Evolutionary conservation across 1,140 invertebrate species (phyloP).

Genomic region (Leptinotarsa lineolata): DNA sequence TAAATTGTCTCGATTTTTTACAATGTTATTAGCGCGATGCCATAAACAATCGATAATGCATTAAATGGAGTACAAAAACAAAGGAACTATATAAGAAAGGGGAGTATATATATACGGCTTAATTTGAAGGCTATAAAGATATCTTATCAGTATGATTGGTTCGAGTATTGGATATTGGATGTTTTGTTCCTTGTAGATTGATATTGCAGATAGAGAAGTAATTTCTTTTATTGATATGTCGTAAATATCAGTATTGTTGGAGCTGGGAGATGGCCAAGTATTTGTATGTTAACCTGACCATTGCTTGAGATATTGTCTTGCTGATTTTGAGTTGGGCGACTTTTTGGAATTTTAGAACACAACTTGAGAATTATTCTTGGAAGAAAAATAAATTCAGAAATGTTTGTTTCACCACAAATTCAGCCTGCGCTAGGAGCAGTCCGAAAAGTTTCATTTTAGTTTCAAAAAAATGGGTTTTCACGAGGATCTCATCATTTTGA

Average conservation of each 20-base stretch:
- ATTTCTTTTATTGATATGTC: constrained; percentile 9
- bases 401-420: too few species aligned
- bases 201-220: neutral
- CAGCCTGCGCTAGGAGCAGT: too few species aligned
- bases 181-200: neutral
- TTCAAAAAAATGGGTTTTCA: too few species aligned
- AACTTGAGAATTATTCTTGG: too few species aligned
- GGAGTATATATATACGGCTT: constrained; percentile 8
- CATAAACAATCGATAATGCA: constrained; percentile 6
- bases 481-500: too few species aligned
- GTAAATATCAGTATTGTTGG: neutral
- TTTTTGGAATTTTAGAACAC: too few species aligned
- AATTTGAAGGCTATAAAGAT: constrained; percentile 6
- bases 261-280: neutral
- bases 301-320: too few species aligned
- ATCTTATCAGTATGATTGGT: constrained; percentile 6
- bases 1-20: neutral
- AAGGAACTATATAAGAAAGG: neutral
- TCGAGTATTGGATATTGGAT: constrained; percentile 1
- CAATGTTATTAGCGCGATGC: constrained; percentile 7
- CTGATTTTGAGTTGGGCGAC: too few species aligned
- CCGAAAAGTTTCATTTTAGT: too few species aligned
- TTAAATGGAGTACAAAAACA: constrained; percentile 1
- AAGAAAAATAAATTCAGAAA: too few species aligned
- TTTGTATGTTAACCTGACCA: too few species aligned